These are phyloP conservation scores for Melanotaenia nigrans DNA, from an alignment of 2,797 vertebrate genomes.

Conservation along the genomic window DNA sequence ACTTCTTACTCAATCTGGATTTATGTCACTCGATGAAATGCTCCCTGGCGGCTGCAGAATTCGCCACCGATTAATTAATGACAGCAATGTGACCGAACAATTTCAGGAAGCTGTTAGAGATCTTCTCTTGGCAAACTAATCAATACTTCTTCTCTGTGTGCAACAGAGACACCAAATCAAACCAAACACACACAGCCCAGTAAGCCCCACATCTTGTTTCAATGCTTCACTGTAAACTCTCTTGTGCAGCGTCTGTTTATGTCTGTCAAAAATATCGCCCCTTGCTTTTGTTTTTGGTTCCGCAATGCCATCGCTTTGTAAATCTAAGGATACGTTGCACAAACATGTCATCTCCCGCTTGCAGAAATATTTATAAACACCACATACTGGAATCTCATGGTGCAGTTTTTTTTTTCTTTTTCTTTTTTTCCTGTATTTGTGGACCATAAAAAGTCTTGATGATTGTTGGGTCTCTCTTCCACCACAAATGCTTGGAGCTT, in stretches of 20 bases:
- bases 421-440: constrained; percentile 27
- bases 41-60: constrained; percentile 42
- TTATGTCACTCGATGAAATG: constrained; percentile 38
- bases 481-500: constrained; percentile 59
- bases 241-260: constrained; percentile 77
- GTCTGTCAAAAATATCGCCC: constrained; percentile 79
- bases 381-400: constrained; percentile 63
- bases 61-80: constrained; percentile 57
- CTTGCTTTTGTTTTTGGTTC: constrained; percentile 74
- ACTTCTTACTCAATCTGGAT: constrained; percentile 38
- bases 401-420: constrained; percentile 26
- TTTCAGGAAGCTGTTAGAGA: constrained; percentile 67
- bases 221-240: constrained; percentile 78
- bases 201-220: constrained; percentile 79
- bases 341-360: constrained; percentile 81
- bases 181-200: constrained; percentile 40
- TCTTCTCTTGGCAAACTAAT: constrained; percentile 65
- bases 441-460: constrained; percentile 58
- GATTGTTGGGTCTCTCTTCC: constrained; percentile 56
- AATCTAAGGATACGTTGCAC: constrained; percentile 79
- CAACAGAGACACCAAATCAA: constrained; percentile 56
- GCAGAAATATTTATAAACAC: constrained; percentile 77
- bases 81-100: constrained; percentile 54
- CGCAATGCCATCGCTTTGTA: constrained; percentile 74
- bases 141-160: constrained; percentile 49